Base-by-base conservation (phyloP, 2,888 invertebrate species). In the Caenorhabditis uteleia region DNA sequence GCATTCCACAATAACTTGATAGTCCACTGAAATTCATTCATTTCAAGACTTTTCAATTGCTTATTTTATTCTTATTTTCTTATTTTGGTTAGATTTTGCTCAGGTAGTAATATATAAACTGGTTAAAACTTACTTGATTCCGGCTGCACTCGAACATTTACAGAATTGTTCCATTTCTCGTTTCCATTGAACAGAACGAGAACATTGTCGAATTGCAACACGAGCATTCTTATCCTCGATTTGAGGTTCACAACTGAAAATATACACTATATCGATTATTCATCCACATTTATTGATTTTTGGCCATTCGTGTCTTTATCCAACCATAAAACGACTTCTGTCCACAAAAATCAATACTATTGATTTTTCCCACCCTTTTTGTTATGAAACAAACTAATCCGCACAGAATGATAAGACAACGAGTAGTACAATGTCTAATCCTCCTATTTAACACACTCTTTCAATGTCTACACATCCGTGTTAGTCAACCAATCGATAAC, bases 71-170 rank as follows among this genome's bases (percentile, higher is more conserved):
- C 21, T 25, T 23, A 38, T 44, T 31, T 26, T 8, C 16, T 36
- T 42, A 31, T 33, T 5, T n/a, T 39, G 25, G 2, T 10, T 23
- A 20, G 3, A 10, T 25, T 46, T 5, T 39, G 33, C 29, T 39
- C 2, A 25, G 16, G 21, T 20, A 25, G 20, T 27, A 23, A 18
- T 16, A 39, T 20, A 8, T 21, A 36, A 27, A 36, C 34, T 34
- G 33, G 7, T 38, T 50, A 29, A 29, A 10, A 65, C 75, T 49
- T 36, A 79, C 80, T 56, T 66, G 27, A 80, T 70, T 20, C 79
- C 80, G 5, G 80, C 78, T 20, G 66, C 68, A 42, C 70, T 68
- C 18, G 75, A 66, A 50, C 81, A 81, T 31, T 73, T 65, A 57
- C 80, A 80, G 39, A 80, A 55, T 23, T 75, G 65, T 40, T 67